Evolutionary conservation across 1,140 invertebrate species (phyloP), one percentile per base, ranked within the genome.

Genomic region (Holotrichia oblita): DNA sequence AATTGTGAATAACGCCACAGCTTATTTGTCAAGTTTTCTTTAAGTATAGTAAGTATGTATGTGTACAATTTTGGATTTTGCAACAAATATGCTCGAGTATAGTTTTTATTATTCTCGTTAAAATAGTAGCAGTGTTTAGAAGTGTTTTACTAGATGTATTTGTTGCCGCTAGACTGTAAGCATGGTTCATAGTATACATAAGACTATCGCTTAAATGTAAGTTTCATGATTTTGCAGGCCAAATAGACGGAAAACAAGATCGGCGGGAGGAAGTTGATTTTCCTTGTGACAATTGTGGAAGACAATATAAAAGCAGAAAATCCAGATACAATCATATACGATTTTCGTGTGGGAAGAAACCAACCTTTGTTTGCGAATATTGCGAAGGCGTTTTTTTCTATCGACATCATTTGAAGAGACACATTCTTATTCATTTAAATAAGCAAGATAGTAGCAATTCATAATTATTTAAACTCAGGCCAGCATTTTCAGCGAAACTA

Each of bases 321-420:
- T 80, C 83, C 6, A 81, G 83, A 81, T 81, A 79, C 44, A 83
- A 80, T 6, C 83, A 84, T 80, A 79, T 80, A 59, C 79, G 77
- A 59, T 84, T 82, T 78, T 83, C 82, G n/a, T 84, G 83, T 79
- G 89, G 89, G 41, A 88, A 89, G 64, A 86, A 86, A 81, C 77
- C 81, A 17, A 78, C 79, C 40, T 84, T 84, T 77, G 82, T 83
- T 72, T 84, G 83, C 44, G 78, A 79, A 78, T 79, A 89, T 79
- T 85, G 90, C 79, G 79, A 80, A 10, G 81, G 81, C 17, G 81
- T 82, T 3, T 84, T 83, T 75, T 84, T 81, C 78, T 84, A 84
- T 64, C 48, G 75, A 27, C 75, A 76, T 34, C 75, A 76, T 27
- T 76, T 76, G 41, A 76, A 76, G 41, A 27, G 75, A 55, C 75